Conservation (phyloP, 2,113 vertebrate species). For the Eulacestoma nigropectus region DNA sequence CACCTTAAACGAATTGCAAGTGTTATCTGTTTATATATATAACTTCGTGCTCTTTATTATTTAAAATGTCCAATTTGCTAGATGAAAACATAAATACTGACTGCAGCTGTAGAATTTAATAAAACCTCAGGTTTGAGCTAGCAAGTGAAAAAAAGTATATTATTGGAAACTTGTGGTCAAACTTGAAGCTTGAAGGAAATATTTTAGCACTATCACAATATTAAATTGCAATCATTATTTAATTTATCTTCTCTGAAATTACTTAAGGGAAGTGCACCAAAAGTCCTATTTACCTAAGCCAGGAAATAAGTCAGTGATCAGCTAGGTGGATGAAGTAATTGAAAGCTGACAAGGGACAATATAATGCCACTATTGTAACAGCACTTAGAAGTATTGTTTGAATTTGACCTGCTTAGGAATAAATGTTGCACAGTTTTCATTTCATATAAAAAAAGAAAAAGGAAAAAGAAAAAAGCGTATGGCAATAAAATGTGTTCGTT, state of each 20-base stretch:
- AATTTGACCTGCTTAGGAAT: slow-evolving; percentile 56
- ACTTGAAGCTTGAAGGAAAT: slow-evolving; percentile 82
- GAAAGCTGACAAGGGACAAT: slow-evolving; percentile 72
- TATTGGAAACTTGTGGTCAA: slow-evolving; percentile 85
- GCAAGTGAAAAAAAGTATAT: slow-evolving; percentile 75
- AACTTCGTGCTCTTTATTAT: slow-evolving; percentile 69
- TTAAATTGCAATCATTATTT: slow-evolving; percentile 82
- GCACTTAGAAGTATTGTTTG: slow-evolving; percentile 69
- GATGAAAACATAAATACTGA: slow-evolving; percentile 80
- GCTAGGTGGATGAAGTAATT: slow-evolving; percentile 73
- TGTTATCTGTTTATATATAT: slow-evolving; percentile 68
- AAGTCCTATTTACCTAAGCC: slow-evolving; percentile 74
- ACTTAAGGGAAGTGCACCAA: slow-evolving; percentile 72
- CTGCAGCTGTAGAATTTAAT: slow-evolving; percentile 85
- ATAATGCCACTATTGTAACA: slow-evolving; percentile 75
- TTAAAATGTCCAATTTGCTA: slow-evolving; percentile 77
- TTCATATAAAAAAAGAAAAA: slow-evolving; percentile 21
- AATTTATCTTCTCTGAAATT: slow-evolving; percentile 81
- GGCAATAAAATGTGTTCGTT: slow-evolving; percentile 62
- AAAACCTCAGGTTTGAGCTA: slow-evolving; percentile 78
- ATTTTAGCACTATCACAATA: slow-evolving; percentile 83
- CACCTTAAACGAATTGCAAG: slow-evolving; percentile 62
- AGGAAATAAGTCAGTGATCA: slow-evolving; percentile 78
- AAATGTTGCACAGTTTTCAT: slow-evolving; percentile 68
- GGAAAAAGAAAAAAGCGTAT: background rate